Percentiles rank a stretch among this genome's conserved stretches.
Evolutionary conservation across 2,113 vertebrate genomes (phyloP).

Genomic region (Rhinolophus ferrumequinum): DNA sequence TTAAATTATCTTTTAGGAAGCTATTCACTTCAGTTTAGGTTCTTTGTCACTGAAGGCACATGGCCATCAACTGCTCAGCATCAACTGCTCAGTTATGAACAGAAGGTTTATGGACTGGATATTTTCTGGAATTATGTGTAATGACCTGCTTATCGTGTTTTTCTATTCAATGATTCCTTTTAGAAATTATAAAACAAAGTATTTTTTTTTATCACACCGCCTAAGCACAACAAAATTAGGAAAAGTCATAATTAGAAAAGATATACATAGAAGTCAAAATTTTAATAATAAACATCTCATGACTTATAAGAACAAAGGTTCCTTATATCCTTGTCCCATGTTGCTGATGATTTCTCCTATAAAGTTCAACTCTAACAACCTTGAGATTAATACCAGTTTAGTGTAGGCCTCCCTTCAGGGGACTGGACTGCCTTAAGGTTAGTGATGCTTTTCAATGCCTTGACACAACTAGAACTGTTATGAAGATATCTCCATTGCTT

Average conservation of each 20-base stretch:
- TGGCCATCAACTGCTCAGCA: not conserved
- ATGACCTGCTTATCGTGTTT: not conserved
- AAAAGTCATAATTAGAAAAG: not conserved
- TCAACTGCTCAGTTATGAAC: not conserved
- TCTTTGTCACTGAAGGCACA: not conserved
- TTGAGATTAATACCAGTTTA: not conserved
- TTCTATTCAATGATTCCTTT: not conserved
- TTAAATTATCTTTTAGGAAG: not conserved
- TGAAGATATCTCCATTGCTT: not conserved
- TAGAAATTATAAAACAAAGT: conserved; percentile 26
- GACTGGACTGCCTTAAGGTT: not conserved
- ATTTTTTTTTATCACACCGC: not conserved
- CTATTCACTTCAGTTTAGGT: not conserved
- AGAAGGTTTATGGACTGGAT: not conserved
- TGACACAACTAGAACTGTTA: not conserved
- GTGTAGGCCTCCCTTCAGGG: not conserved
- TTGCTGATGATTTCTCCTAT: not conserved
- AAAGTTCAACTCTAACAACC: not conserved
- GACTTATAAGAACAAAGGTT: not conserved
- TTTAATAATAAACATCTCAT: not conserved
- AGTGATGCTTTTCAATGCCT: not conserved
- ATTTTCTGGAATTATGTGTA: not conserved
- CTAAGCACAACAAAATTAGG: not conserved
- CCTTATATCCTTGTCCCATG: not conserved
- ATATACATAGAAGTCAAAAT: not conserved